phyloP scores from a whole-genome alignment of 2,113 vertebrate species.

The Laterallus jamaicensis region DNA sequence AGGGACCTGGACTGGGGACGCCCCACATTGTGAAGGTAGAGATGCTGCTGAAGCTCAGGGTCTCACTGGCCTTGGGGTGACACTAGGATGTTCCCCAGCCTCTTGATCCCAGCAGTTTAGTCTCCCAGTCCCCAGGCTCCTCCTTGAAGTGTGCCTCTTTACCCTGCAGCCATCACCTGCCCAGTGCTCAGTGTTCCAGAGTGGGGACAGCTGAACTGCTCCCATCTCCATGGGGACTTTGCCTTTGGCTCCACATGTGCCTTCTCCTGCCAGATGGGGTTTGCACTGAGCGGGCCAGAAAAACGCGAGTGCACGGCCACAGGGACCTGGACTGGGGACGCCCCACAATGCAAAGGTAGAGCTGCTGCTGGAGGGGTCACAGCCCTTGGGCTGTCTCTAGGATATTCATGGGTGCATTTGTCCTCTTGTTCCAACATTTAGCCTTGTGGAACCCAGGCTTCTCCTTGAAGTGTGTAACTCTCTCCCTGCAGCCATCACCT shows the following conservation, averaged over 20 bases:
- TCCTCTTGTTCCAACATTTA: neutral
- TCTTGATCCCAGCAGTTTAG: neutral
- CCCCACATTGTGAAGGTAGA: conserved; percentile 54
- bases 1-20: conserved; percentile 67
- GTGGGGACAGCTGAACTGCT: conserved; percentile 66
- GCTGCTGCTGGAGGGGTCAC: neutral
- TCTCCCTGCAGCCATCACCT: conserved; percentile 48
- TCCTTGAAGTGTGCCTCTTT: neutral
- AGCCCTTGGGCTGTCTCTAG: neutral
- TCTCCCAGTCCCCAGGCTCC: neutral
- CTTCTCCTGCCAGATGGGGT: conserved; percentile 76
- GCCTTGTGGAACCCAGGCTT: neutral
- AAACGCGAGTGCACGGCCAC: conserved; percentile 51
- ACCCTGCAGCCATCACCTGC: conserved; percentile 1
- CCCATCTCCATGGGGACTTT: conserved; percentile 56
- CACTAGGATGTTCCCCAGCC: neutral
- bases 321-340: conserved; percentile 67
- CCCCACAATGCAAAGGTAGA: conserved; percentile 54
- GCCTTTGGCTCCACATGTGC: conserved; percentile 74
- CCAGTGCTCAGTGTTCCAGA: neutral
- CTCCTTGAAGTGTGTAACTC: neutral
- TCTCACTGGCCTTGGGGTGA: neutral
- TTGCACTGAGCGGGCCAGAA: conserved; percentile 42
- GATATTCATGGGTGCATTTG: neutral
- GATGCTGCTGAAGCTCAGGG: neutral